Percentiles rank a stretch among this genome's conserved stretches.
Evolutionary conservation across 2,888 invertebrate genomes (phyloP).

Genomic region (Hypercompe scribonia): DNA sequence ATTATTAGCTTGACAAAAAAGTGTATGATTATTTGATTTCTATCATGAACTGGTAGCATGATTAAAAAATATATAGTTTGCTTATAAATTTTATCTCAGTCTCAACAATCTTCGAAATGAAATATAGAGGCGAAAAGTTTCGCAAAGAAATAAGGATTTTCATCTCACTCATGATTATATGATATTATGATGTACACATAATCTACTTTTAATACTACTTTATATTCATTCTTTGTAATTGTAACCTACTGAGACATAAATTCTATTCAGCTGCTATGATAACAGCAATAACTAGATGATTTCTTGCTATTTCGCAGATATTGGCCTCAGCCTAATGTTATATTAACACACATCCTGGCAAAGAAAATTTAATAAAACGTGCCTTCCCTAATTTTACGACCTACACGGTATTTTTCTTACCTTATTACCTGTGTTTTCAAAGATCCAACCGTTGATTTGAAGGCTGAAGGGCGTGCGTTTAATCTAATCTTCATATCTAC

Average conservation of each 20-base stretch:
- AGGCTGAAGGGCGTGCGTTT: slow-evolving; percentile 41
- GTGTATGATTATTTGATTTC: no score
- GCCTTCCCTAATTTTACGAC: slow-evolving; percentile 9
- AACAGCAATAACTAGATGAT: background rate
- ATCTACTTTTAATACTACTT: background rate
- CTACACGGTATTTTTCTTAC: slow-evolving; percentile 25
- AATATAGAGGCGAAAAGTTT: background rate
- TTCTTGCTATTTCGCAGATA: background rate
- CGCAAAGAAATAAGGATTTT: background rate
- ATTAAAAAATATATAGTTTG: no score
- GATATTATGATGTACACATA: background rate
- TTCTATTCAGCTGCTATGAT: background rate
- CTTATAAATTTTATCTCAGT: no score
- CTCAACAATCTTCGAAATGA: background rate
- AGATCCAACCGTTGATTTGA: slow-evolving; percentile 46
- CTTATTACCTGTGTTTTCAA: slow-evolving; percentile 36
- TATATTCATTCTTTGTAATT: background rate
- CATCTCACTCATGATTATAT: background rate
- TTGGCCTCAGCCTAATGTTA: background rate
- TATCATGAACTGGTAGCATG: no score
- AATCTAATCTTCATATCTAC: slow-evolving; percentile 46
- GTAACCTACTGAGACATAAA: background rate
- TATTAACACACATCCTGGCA: background rate
- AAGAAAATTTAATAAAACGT: slow-evolving; percentile 14
- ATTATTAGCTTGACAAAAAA: background rate